phyloP scores from a whole-genome alignment of 2,888 invertebrate genomes.

The Mystacides longicornis region DNA sequence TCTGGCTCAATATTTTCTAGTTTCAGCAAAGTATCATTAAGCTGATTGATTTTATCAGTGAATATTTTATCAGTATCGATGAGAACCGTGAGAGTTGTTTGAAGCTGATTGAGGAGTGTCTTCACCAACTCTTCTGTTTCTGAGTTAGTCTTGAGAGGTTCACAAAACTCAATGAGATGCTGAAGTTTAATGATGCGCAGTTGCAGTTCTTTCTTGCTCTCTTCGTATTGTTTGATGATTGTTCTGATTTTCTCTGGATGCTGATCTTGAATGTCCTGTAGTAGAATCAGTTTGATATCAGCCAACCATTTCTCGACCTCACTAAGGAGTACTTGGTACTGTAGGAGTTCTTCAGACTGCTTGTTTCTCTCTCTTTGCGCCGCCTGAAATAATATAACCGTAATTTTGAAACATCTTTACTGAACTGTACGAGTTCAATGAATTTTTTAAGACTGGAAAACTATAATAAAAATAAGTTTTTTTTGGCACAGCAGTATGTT shows the following conservation, averaged over 20 bases:
- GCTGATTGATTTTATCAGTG: slow-evolving; percentile 50
- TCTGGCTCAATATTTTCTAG: slow-evolving; percentile 32
- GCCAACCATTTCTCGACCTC: slow-evolving; percentile 51
- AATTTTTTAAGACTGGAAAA: too few relatives aligned
- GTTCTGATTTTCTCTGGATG: slow-evolving; percentile 30
- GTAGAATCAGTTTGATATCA: slow-evolving; percentile 34
- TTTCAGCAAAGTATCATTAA: slow-evolving; percentile 43
- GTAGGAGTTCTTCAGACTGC: slow-evolving; percentile 36
- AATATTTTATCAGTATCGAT: slow-evolving; percentile 56
- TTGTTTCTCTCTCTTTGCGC: slow-evolving; percentile 41
- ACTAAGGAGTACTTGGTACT: slow-evolving; percentile 46
- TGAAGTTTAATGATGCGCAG: slow-evolving; percentile 42
- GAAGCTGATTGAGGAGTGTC: slow-evolving; percentile 49
- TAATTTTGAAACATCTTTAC: too few relatives aligned
- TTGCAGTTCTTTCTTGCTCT: slow-evolving; percentile 35
- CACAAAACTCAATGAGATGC: slow-evolving; percentile 42
- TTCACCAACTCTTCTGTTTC: slow-evolving; percentile 43
- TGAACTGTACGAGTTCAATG: too few relatives aligned
- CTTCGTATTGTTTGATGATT: slow-evolving; percentile 32
- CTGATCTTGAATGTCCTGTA: slow-evolving; percentile 29
- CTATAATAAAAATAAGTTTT: not conserved
- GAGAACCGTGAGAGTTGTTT: slow-evolving; percentile 49
- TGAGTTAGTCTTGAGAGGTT: slow-evolving; percentile 40
- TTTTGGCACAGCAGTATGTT: not conserved
- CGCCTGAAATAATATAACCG: slow-evolving; percentile 39